A percentile compares a stretch with the other conserved stretches of the same genome.
Evolutionary conservation across 2,797 vertebrate species (phyloP).

Genomic region (Phoxinus dragarum): DNA sequence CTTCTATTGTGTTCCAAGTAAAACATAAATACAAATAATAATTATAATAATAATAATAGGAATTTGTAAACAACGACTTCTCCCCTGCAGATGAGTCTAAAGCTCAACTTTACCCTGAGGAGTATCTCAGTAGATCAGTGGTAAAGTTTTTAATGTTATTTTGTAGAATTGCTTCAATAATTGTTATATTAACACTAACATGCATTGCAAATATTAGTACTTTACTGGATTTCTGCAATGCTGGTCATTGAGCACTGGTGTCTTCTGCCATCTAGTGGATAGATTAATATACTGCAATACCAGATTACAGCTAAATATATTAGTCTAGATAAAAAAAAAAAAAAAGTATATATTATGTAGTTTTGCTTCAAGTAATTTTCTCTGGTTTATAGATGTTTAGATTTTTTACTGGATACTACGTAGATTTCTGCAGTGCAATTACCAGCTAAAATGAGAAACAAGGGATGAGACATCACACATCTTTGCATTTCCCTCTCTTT

Average conservation of each 20-base stretch:
- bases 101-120: background rate
- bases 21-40: no score
- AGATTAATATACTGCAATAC: background rate
- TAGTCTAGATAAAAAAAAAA: background rate
- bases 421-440: background rate
- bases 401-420: background rate
- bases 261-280: conserved; percentile 58
- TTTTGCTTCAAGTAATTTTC: background rate
- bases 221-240: background rate
- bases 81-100: background rate
- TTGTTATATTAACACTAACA: background rate
- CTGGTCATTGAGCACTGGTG: background rate
- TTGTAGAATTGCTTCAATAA: background rate
- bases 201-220: background rate
- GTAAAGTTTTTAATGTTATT: background rate
- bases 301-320: background rate
- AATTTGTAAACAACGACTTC: background rate
- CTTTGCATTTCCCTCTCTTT: background rate
- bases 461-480: background rate
- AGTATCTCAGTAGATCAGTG: background rate
- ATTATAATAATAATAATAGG: background rate
- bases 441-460: background rate
- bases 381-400: background rate
- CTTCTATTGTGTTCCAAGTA: background rate
- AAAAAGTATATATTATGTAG: background rate